Conservation (phyloP, 1,140 invertebrate genomes). For the Hermatobates lingyangjiaoensis region DNA sequence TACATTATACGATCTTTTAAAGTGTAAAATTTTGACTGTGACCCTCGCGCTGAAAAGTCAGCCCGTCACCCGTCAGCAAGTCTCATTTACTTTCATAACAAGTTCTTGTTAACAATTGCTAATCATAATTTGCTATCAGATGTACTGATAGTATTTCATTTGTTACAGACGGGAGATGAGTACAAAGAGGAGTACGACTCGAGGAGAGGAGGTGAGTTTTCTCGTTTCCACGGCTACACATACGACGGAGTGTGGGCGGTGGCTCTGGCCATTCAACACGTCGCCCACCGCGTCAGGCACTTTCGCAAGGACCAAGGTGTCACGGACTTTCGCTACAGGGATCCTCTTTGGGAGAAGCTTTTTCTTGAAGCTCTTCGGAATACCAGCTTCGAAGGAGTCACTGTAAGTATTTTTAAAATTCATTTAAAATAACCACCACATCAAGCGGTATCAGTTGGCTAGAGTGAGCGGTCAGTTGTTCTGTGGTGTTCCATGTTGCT, state of each 20-base stretch:
- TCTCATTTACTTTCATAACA: no score
- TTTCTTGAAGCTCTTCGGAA: constrained; percentile 75
- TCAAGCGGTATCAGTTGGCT: no score
- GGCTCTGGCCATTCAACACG: constrained; percentile 73
- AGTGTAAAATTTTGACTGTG: no score
- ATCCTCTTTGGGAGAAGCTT: constrained; percentile 67
- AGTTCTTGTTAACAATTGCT: no score
- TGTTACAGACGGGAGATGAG: constrained; percentile 60
- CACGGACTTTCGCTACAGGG: constrained; percentile 61
- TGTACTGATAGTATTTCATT: neutral
- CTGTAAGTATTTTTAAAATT: constrained; percentile 36
- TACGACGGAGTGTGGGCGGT: constrained; percentile 96
- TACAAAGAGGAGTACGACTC: constrained; percentile 71
- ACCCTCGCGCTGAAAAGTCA: no score
- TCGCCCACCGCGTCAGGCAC: constrained; percentile 43
- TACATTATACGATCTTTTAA: no score
- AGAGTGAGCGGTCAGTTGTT: no score
- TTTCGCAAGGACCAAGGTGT: constrained; percentile 48
- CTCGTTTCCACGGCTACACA: constrained; percentile 88
- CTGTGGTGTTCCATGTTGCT: no score
- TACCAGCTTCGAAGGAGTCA: constrained; percentile 84
- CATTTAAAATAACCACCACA: no score
- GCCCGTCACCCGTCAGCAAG: no score
- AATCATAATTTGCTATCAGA: no score
- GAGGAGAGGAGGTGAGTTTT: constrained; percentile 60